Percentiles rank a stretch among this genome's conserved stretches.
phyloP scores from a whole-genome alignment of 2,113 vertebrate species.

The Proterorhinus semilunaris region DNA sequence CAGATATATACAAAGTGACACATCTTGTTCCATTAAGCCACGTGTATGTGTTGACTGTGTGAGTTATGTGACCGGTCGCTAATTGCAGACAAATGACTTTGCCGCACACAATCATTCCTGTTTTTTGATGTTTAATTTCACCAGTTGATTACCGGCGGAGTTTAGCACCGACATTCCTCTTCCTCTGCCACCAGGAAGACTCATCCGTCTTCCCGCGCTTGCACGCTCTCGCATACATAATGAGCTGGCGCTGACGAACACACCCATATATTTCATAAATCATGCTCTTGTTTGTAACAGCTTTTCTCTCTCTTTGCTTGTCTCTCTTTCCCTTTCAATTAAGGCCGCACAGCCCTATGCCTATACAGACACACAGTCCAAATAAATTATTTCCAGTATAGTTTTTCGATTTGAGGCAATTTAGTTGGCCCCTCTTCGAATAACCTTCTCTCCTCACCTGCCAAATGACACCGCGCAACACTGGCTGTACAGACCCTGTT shows the following conservation, averaged over 20 bases:
- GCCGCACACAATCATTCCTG: constrained; percentile 80
- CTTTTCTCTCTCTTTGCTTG: constrained; percentile 61
- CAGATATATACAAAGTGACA: constrained; percentile 45
- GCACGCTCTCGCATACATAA: constrained; percentile 71
- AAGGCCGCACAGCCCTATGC: constrained; percentile 55
- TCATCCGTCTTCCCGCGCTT: constrained; percentile 71
- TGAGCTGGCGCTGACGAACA: constrained; percentile 72
- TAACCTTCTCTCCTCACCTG: constrained; percentile 37
- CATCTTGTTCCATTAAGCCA: constrained; percentile 57
- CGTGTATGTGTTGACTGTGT: constrained; percentile 64
- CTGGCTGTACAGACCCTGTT: constrained; percentile 31
- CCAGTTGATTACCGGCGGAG: constrained; percentile 78
- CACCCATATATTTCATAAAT: constrained; percentile 82
- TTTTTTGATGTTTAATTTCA: constrained; percentile 81
- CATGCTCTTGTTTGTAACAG: constrained; percentile 80
- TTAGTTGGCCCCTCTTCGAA: constrained; percentile 45
- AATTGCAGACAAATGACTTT: constrained; percentile 84
- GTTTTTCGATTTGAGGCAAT: constrained; percentile 52
- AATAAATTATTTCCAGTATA: constrained; percentile 56
- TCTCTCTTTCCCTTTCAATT: constrained; percentile 70
- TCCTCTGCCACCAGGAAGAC: constrained; percentile 63
- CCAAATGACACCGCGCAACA: constrained; percentile 50
- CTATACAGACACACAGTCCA: constrained; percentile 57
- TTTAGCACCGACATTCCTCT: constrained; percentile 72
- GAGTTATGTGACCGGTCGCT: constrained; percentile 73